Base-by-base conservation (phyloP, 2,888 invertebrate genomes). In the Melolontha melolontha region DNA sequence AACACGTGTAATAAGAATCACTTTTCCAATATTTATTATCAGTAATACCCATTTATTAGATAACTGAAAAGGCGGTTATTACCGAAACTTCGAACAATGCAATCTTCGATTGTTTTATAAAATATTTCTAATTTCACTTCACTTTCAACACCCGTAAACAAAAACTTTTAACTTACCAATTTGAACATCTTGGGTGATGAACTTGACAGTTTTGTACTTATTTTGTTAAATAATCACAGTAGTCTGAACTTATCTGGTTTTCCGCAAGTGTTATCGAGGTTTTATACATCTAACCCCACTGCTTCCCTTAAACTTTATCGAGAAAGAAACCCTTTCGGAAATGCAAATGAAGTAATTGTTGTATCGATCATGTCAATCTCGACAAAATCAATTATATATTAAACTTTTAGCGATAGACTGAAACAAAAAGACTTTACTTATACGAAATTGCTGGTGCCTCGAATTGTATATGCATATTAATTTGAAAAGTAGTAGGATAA, bases 171-270 rank as follows among this genome's bases (percentile, higher is more conserved):
- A 71, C 71, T 70, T 69, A 73, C 72, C 67, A 73, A 62, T 66
- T 71, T 73, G 70, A 71, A 70, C 72, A 73, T 73, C 51, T 73
- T 73, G 71, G 51, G 64, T 52, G 27, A 44, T 42, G 40, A 65
- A 39, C 49, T 22, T 64, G 51, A 52, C 51, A 54, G 47, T 65
- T 51, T 39, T n/a, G n/a, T 42, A 52, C 22, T 44, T 29, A n/a
- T 44, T n/a, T 47, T 52, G 12, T 34, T 42, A 44, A 44, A 34
- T 65, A 52, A 47, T 44, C 64, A 44, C 54, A n/a, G n/a, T n/a
- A 42, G 17, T 16, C 16, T 16, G 16, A 17, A 2, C 29, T 39
- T n/a, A 39, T 62, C 47, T 62, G 59, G 34, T n/a, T 62, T 39
- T 10, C 34, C 8, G 47, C 5, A 47, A 11, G 59, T 47, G 11